phyloP scores from a whole-genome alignment of 92 coral and sea anemone species.

The Scolanthus callimorphus region DNA sequence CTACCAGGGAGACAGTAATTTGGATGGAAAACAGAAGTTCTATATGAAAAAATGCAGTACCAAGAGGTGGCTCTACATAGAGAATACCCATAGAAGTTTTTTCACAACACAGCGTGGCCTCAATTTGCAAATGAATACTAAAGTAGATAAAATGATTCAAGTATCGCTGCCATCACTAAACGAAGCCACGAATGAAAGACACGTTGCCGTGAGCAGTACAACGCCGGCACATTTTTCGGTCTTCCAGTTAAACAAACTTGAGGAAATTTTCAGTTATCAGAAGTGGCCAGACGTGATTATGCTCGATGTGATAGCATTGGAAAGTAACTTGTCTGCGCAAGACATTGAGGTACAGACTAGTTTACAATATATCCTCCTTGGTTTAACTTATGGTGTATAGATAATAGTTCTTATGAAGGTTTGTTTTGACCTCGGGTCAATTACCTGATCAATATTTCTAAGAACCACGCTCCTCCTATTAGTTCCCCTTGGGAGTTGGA shows the following conservation, averaged over 20 bases:
- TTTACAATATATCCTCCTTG: no score
- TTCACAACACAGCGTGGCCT: no score
- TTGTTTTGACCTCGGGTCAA: background rate
- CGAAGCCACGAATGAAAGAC: constrained; percentile 16
- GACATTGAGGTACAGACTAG: constrained; percentile 72
- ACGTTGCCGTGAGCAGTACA: constrained; percentile 41
- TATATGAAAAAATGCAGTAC: no score
- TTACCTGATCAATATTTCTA: no score
- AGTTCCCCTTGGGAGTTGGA: no score
- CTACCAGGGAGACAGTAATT: background rate
- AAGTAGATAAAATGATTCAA: constrained; percentile 52
- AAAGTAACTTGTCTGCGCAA: constrained; percentile 54
- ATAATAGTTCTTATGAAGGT: no score
- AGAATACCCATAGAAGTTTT: no score
- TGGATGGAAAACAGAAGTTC: no score
- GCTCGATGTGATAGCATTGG: constrained; percentile 70
- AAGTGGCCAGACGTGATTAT: constrained; percentile 82
- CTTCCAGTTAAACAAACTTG: constrained; percentile 80
- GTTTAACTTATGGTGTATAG: no score
- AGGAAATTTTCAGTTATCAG: constrained; percentile 62
- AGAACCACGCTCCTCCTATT: no score
- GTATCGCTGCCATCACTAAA: constrained; percentile 42
- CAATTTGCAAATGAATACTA: constrained; percentile 28
- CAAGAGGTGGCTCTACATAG: no score
- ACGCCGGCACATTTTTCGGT: constrained; percentile 68